Evolutionary conservation across 2,888 invertebrate genomes (phyloP).

Genomic region (Listrodromus nycthemerus): DNA sequence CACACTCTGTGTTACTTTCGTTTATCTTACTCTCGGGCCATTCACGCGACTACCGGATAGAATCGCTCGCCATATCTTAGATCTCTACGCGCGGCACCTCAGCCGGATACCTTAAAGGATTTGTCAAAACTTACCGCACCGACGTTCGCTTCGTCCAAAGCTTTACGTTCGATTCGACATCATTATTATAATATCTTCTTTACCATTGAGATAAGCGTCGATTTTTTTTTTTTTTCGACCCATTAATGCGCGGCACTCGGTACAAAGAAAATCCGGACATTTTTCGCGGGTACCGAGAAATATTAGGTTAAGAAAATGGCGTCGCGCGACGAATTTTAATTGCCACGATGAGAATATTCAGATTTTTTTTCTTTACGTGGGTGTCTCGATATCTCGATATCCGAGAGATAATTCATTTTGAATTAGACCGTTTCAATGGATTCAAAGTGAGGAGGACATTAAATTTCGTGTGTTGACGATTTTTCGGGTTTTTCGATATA

Average conservation of each 20-base stretch:
- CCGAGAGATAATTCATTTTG: neutral
- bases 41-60: conserved; percentile 60
- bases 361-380: neutral
- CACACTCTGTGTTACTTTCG: conserved; percentile 56
- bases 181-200: neutral
- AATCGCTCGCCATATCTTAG: conserved; percentile 45
- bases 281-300: neutral
- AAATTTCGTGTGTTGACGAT: neutral
- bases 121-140: conserved; percentile 1
- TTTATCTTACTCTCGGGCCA: conserved; percentile 62
- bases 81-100: neutral
- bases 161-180: neutral
- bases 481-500: neutral
- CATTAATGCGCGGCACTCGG: neutral
- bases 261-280: neutral
- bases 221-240: neutral
- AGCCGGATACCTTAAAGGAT: conserved; percentile 14
- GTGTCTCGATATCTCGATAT: neutral
- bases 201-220: neutral
- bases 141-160: neutral
- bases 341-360: neutral
- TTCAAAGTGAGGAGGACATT: neutral
- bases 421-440: conserved; percentile 25
- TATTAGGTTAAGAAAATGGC: neutral
- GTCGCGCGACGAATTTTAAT: neutral